Evolutionary conservation across 2,797 vertebrate species (phyloP).

Genomic region (Tokudaia muenninki): DNA sequence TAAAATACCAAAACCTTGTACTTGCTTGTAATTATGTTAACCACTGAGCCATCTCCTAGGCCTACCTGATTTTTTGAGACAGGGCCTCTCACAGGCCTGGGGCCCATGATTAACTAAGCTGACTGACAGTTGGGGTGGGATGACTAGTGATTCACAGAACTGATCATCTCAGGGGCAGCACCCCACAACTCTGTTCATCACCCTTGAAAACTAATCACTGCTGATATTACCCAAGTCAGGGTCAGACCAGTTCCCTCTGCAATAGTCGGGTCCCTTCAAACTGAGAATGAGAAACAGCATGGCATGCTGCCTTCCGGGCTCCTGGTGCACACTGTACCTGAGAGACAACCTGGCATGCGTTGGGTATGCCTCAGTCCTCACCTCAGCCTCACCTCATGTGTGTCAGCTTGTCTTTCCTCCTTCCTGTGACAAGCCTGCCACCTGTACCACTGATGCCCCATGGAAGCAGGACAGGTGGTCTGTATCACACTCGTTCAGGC

Average conservation of each 20-base stretch:
- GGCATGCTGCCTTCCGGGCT: neutral
- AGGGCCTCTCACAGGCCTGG: neutral
- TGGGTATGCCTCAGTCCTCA: neutral
- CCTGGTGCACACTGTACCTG: neutral
- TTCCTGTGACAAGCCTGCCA: neutral
- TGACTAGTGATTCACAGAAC: neutral
- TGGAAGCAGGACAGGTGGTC: neutral
- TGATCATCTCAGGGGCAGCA: neutral
- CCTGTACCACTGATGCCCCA: neutral
- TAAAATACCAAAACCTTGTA: too few species aligned
- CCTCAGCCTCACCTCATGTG: neutral
- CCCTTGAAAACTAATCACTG: neutral
- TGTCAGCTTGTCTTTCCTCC: neutral
- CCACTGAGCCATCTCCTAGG: neutral
- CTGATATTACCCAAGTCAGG: neutral
- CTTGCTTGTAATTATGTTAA: neutral
- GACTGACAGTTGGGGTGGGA: neutral
- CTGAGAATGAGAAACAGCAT: neutral
- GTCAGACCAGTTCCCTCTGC: neutral
- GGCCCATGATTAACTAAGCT: neutral
- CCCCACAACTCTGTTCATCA: neutral
- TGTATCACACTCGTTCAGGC: neutral
- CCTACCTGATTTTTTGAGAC: neutral
- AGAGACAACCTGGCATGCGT: neutral
- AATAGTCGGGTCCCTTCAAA: neutral